Evolutionary conservation across 2,888 invertebrate genomes (phyloP).

Genomic region (Tribolium freemani): DNA sequence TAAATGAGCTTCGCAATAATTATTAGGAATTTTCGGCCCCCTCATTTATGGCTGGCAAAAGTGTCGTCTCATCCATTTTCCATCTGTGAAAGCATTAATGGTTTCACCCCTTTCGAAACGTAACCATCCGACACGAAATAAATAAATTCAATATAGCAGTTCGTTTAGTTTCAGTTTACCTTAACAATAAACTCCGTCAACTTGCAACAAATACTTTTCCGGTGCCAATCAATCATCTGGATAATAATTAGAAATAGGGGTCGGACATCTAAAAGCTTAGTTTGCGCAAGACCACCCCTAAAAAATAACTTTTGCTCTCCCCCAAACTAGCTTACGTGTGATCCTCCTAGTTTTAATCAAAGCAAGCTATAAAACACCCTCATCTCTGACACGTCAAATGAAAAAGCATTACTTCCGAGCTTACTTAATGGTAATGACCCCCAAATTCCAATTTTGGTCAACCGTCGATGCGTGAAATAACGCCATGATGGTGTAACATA

Average conservation of each 20-base stretch:
- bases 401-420: constrained; percentile 57
- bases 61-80: neutral
- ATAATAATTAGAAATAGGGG: constrained; percentile 22
- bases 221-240: constrained; percentile 21
- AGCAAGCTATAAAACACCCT: constrained; percentile 58
- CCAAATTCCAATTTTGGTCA: constrained; percentile 53
- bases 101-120: too few relatives aligned
- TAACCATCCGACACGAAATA: neutral
- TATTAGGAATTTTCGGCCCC: constrained; percentile 7
- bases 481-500: constrained; percentile 41
- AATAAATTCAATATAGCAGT: neutral
- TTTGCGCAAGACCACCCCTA: constrained; percentile 16
- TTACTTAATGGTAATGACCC: constrained; percentile 58
- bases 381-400: constrained; percentile 54
- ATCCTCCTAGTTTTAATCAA: constrained; percentile 60
- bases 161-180: constrained; percentile 3
- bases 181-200: neutral
- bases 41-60: neutral
- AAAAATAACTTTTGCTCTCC: constrained; percentile 18
- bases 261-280: constrained; percentile 8
- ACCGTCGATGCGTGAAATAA: constrained; percentile 57
- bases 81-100: neutral
- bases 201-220: constrained; percentile 1
- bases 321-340: constrained; percentile 50
- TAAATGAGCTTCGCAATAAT: constrained; percentile 16